Evolutionary conservation across 1,140 invertebrate genomes (phyloP).

Genomic region (Panulirus ornatus): DNA sequence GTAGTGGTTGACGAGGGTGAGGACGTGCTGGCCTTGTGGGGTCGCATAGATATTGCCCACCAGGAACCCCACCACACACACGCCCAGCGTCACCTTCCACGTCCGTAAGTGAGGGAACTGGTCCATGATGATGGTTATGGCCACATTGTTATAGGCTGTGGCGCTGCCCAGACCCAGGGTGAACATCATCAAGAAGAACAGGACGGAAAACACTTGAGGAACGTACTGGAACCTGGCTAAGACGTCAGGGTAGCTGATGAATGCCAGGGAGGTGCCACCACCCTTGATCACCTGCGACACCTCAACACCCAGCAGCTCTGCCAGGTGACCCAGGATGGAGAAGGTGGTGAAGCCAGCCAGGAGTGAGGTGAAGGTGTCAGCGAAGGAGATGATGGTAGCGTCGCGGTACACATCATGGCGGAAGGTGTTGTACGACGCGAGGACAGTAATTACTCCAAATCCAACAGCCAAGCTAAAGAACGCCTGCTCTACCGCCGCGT

Average conservation of each 20-base stretch:
- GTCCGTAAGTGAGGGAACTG: constrained; percentile 81
- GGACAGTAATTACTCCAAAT: constrained; percentile 77
- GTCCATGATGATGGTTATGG: constrained; percentile 80
- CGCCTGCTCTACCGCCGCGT: constrained; percentile 78
- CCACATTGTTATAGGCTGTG: constrained; percentile 78
- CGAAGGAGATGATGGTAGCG: constrained; percentile 80
- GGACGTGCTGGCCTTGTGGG: constrained; percentile 90
- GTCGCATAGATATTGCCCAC: constrained; percentile 86
- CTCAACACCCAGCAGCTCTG: constrained; percentile 85
- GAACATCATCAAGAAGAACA: constrained; percentile 80
- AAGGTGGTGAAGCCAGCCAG: constrained; percentile 93
- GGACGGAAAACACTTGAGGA: constrained; percentile 78
- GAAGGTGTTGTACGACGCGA: constrained; percentile 78
- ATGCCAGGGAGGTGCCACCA: constrained; percentile 82
- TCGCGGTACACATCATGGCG: constrained; percentile 81
- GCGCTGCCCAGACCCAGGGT: constrained; percentile 82
- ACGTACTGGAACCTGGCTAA: constrained; percentile 83
- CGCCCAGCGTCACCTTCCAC: constrained; percentile 81
- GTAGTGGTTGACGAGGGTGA: constrained; percentile 91
- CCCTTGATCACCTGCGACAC: constrained; percentile 84
- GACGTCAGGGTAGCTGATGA: constrained; percentile 92
- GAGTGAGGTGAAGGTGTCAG: constrained; percentile 85
- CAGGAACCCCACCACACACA: constrained; percentile 83
- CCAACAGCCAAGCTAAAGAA: constrained; percentile 78
- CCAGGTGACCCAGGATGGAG: constrained; percentile 89